A percentile compares a stretch with the other conserved stretches of the same genome.
Evolutionary conservation across 2,797 vertebrate genomes (phyloP).

Genomic region (Fratercula arctica): DNA sequence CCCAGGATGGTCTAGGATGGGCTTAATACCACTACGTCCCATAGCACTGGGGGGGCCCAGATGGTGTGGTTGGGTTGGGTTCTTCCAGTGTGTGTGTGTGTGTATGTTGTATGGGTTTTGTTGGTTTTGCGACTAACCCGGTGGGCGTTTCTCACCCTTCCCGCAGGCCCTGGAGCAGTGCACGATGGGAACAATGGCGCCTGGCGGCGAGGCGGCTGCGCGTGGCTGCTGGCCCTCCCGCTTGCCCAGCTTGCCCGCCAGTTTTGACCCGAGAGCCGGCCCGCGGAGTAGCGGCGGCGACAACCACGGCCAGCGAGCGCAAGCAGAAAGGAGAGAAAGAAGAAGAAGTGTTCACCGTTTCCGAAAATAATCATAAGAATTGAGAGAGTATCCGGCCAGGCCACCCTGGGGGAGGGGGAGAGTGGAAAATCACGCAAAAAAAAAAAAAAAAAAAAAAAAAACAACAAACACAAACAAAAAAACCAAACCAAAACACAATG

Average conservation of each 20-base stretch:
- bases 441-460: not conserved
- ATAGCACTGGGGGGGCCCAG: fast-evolving
- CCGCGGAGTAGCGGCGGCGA: not conserved
- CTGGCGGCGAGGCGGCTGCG: slow-evolving; percentile 72
- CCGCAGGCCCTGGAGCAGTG: slow-evolving; percentile 89
- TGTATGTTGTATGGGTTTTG: not conserved
- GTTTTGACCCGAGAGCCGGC: slow-evolving; percentile 85
- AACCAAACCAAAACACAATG: not conserved
- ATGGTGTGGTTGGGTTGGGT: fast-evolving
- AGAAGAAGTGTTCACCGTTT: slow-evolving; percentile 53
- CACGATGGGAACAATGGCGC: slow-evolving; percentile 88
- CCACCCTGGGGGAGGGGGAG: slow-evolving; percentile 61
- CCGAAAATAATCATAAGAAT: slow-evolving; percentile 72
- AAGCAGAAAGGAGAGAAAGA: slow-evolving; percentile 7
- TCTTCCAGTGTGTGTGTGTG: fast-evolving
- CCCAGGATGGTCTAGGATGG: fast-evolving
- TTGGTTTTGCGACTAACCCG: fast-evolving
- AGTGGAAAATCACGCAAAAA: slow-evolving; percentile 15
- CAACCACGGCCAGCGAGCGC: not conserved
- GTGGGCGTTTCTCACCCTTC: not conserved
- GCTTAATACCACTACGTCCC: fast-evolving
- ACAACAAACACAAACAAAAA: not conserved
- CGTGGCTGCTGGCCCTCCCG: slow-evolving; percentile 83
- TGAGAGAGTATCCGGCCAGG: slow-evolving; percentile 72
- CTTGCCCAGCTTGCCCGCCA: slow-evolving; percentile 81